Base-by-base conservation (phyloP, 2,113 vertebrate genomes). In the Scomber japonicus region DNA sequence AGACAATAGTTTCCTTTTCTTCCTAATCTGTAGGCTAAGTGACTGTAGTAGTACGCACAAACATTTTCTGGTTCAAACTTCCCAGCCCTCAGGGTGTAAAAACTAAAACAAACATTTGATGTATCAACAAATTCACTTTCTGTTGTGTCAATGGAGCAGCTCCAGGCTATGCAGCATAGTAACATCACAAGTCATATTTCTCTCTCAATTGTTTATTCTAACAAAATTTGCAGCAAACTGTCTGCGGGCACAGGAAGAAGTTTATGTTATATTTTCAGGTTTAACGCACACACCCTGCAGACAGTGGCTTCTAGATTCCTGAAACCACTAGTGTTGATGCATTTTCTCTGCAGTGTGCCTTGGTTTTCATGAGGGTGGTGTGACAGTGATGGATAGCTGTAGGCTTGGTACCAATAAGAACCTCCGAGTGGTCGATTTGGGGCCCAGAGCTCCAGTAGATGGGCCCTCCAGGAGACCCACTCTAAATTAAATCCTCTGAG, bases 361-460 rank as follows among this genome's bases (percentile, higher is more conserved):
- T 24, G 72, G 14, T 84, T 83, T 79, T 80, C 71, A 10, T 40
- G 62, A 88, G 82, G 75, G 84, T 75, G 75, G 74, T 14, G 66
- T 92, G 94, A 95, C 95, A 96, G 85, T 95, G 95, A 96, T 95
- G 93, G 94, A 95, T 96, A 92, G 89, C 86, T 91, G 82, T 75
- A 62, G 79, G 84, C 83, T 85, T 50, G 69, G 84, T 86, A 94
- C 91, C 93, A 94, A 92, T 95, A 94, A 93, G 81, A 86, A 74
- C 90, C 83, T 87, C 77, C 46, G 44, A 88, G 83, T 87, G 87
- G 82, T 91, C 63, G 64, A 83, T 86, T 64, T 81, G 77, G 68
- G 87, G 91, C 87, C 90, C 90, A 46, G 51, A 74, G 71, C 83
- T 82, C 61, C 62, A 62, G 82, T 75, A 71, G 82, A 83, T 85